These are phyloP conservation scores for Sarotherodon lohbergeri DNA, from an alignment of 2,113 vertebrate species.

Conservation along the genomic window DNA sequence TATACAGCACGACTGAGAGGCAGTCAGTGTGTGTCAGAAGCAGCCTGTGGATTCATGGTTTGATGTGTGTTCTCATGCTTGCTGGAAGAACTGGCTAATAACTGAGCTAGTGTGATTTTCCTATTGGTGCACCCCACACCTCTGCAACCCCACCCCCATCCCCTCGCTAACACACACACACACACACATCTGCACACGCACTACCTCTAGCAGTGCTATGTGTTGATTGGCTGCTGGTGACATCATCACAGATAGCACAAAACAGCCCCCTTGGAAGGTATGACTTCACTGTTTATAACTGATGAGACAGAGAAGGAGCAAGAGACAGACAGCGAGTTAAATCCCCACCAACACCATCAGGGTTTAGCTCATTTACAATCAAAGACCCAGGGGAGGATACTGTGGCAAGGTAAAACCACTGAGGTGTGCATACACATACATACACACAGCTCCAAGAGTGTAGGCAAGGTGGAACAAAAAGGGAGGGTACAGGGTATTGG, in stretches of 20 bases:
- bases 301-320: slow-evolving; percentile 49
- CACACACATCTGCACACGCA: slow-evolving; percentile 4
- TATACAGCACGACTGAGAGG: neutral
- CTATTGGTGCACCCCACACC: slow-evolving; percentile 29
- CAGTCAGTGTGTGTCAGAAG: neutral
- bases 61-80: slow-evolving; percentile 2
- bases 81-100: slow-evolving; percentile 49
- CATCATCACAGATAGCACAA: slow-evolving; percentile 69
- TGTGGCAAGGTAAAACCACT: slow-evolving; percentile 27
- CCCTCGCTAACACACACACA: neutral
- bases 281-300: slow-evolving; percentile 74
- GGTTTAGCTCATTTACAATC: slow-evolving; percentile 64
- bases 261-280: slow-evolving; percentile 71
- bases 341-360: neutral
- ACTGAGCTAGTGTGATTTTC: slow-evolving; percentile 43
- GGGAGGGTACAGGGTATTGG: neutral
- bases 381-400: slow-evolving; percentile 63
- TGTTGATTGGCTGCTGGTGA: slow-evolving; percentile 78
- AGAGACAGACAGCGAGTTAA: neutral
- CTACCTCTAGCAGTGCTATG: slow-evolving; percentile 46
- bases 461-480: neutral
- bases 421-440: neutral
- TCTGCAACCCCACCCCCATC: neutral
- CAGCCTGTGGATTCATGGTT: neutral
- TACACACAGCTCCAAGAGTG: neutral